Base-by-base conservation (phyloP, 2,113 vertebrate genomes). In the Mormoops blainvillei region DNA sequence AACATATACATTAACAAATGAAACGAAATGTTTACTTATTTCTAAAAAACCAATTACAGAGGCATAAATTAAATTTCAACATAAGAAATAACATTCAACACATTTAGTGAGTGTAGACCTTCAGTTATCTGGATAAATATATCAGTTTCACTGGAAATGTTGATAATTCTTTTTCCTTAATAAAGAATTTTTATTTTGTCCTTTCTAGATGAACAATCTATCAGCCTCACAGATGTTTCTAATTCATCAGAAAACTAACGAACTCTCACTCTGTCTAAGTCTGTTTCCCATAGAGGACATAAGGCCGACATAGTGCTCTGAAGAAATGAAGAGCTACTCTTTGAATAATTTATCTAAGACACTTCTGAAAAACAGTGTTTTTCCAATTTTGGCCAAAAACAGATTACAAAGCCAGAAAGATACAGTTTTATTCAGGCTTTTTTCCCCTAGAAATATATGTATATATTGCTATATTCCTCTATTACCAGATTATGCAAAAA, bases 41-140 rank as follows among this genome's bases (percentile, higher is more conserved):
- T 98, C 85, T 93, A 87, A 97, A 93, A 97, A 83, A 26, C 84
- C 91, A 97, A 90, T 96, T 76, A 97, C 5, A 97, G 7, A 68
- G 28, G 22, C 87, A 96, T 97, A 98, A 96, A 98, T 97, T 97
- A 98, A 98, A 97, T 94, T 77, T 97, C 65, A 87, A 82, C 61
- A 89, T 82, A 96, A 96, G 71, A 93, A 89, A 56, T 61, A 89
- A 45, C 11, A 94, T 38, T 67, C 8, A 94, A 54, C 63, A 43
- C 20, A 97, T 93, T 95, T 70, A 81, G 41, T 88, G 76, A 98
- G 96, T 73, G 94, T 68, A 97, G 95, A 96, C 65, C 54, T 76
- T 94, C 20, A 54, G n/a, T 80, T 84, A 4, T 13, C 5, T 87
- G 61, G 19, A 93, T 83, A 78, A 92, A 94, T 83, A 61, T 31